A percentile compares a stretch with the other conserved stretches of the same genome.
Evolutionary conservation across 2,888 invertebrate species (phyloP).

Genomic region (Gari tellinella): DNA sequence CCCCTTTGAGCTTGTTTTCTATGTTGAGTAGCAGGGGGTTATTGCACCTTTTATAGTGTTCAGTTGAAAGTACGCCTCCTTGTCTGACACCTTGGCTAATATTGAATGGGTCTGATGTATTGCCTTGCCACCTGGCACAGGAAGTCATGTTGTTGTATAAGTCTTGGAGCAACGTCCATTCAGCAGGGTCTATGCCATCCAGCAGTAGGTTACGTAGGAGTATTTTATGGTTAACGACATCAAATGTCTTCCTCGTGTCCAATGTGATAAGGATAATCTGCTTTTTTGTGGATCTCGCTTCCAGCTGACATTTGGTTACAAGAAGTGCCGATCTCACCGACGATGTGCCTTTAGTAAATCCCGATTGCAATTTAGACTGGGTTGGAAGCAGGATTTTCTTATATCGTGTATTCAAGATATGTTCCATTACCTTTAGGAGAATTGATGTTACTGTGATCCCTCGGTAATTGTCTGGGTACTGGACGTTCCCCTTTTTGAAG

Average conservation of each 20-base stretch:
- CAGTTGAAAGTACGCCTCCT: constrained; percentile 17
- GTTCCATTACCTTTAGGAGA: neutral
- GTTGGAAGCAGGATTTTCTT: neutral
- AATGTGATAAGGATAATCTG: neutral
- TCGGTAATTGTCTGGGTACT: too few relatives aligned
- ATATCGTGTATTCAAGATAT: neutral
- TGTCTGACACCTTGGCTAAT: constrained; percentile 12
- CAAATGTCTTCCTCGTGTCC: too few relatives aligned
- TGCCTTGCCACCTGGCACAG: too few relatives aligned
- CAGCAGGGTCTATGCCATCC: neutral
- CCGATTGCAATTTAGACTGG: neutral
- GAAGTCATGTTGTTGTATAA: too few relatives aligned
- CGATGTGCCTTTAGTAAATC: constrained; percentile 1
- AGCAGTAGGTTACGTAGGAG: too few relatives aligned
- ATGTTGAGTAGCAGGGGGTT: too few relatives aligned
- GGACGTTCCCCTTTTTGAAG: neutral
- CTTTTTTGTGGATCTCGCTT: neutral
- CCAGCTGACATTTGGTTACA: too few relatives aligned
- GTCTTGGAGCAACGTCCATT: neutral
- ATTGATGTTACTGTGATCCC: too few relatives aligned
- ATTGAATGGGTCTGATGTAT: neutral
- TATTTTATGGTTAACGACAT: too few relatives aligned
- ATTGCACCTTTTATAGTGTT: too few relatives aligned
- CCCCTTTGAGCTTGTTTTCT: too few relatives aligned
- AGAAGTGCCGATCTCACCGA: too few relatives aligned